Conservation (phyloP, 2,888 invertebrate species). For the Aradus depressus region DNA sequence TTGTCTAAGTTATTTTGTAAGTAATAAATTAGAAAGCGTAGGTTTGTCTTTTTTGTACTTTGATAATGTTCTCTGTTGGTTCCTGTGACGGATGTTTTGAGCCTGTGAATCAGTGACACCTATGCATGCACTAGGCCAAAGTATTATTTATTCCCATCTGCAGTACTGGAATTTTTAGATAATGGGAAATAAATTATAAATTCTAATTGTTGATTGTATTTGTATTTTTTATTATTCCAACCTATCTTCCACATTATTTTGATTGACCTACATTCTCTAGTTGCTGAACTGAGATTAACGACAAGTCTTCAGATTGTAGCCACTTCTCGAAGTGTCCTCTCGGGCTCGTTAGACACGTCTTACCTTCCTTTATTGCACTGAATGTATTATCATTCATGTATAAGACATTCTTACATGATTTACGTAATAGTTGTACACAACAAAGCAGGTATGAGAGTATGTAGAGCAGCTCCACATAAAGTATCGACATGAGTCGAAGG, state of each 20-base stretch:
- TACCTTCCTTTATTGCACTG: no score
- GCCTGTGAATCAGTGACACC: constrained; percentile 12
- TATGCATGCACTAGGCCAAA: constrained; percentile 34
- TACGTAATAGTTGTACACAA: no score
- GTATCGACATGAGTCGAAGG: no score
- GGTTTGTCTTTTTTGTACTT: constrained; percentile 20
- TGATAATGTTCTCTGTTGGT: constrained; percentile 19
- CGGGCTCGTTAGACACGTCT: no score
- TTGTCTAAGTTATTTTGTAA: constrained; percentile 19
- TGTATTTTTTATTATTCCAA: background rate
- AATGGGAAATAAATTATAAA: constrained; percentile 25
- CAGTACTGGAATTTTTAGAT: constrained; percentile 23
- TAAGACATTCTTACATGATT: no score
- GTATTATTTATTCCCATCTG: constrained; percentile 40
- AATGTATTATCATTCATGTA: no score
- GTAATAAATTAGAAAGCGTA: constrained; percentile 18
- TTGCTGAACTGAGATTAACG: no score
- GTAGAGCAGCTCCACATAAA: no score
- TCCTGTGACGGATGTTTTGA: constrained; percentile 15
- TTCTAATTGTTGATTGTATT: constrained; percentile 6
- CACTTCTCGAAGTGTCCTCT: no score
- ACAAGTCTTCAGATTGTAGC: no score
- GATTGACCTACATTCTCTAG: no score
- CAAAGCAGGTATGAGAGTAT: no score
- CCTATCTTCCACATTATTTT: constrained; percentile 2